Base-by-base conservation (phyloP, 2,888 invertebrate genomes). In the Cataglyphis rosenhaueri region DNA sequence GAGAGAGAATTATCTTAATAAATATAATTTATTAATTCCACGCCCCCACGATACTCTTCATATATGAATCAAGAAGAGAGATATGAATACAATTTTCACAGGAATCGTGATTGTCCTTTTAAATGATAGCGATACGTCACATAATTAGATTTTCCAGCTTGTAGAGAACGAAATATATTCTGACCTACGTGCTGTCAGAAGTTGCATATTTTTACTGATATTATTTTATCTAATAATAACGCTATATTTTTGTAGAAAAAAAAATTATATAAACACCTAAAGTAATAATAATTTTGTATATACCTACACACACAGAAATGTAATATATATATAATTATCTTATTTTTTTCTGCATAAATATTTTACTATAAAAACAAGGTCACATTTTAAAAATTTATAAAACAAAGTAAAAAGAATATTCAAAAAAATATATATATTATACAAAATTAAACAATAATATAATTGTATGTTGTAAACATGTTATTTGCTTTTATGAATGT, bases 31-130 rank as follows among this genome's bases (percentile, higher is more conserved):
- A 44, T 74, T 74, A 59, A 73, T 73, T 57, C 41, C 0, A 62
- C 48, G 48, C 74, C 74, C 48, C 44, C 48, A 44, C 32, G 70
- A 61, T 73, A 73, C 9, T 74, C 10, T 52, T 52, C 1, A 21
- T 32, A 32, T 44, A 38, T n/a, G 29, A 44, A 32, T 74, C 44
- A 25, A 74, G 74, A 10, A 62, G 74, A 62, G 74, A 74, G 48
- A 25, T 74, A 48, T 48, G 62, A 21, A 48, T 74, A 62, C 8
- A 62, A 74, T 74, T 74, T 74, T 48, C 35, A 3, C 15, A 15
- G 18, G 21, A 38, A 74, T 74, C 74, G 35, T 62, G 35, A 74
- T 73, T 73, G 62, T 48, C 32, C 32, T 62, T 62, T 74, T 74
- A 62, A 74, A 21, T 48, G 48, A 74, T 73, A 32, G 61, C 29